Evolutionary conservation across 2,113 vertebrate genomes (phyloP).

Genomic region (Ophiodon elongatus): DNA sequence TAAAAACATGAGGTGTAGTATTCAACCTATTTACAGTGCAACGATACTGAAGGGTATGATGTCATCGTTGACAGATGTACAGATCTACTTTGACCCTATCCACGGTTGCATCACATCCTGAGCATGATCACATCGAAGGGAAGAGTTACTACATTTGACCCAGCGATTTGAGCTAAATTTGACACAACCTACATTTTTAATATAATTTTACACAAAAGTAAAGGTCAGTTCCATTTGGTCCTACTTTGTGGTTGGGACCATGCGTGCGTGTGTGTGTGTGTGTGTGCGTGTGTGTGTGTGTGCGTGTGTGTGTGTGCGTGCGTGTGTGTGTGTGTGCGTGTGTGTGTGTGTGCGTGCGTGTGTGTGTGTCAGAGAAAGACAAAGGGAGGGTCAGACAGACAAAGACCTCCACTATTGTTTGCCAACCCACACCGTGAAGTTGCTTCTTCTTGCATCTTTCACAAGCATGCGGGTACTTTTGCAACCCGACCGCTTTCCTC

Average conservation of each 20-base stretch:
- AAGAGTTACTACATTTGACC: not conserved
- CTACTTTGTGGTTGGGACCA: not conserved
- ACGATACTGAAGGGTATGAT: not conserved
- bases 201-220: not conserved
- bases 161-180: not conserved
- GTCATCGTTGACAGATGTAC: not conserved
- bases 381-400: conserved; percentile 13
- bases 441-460: conserved; percentile 36
- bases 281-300: no score
- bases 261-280: conserved; percentile 6
- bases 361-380: not conserved
- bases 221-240: not conserved
- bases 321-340: not conserved
- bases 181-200: not conserved
- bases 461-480: conserved; percentile 24
- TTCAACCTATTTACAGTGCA: not conserved
- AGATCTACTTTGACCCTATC: not conserved
- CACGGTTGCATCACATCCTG: not conserved
- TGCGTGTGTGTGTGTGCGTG: not conserved
- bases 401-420: conserved; percentile 28
- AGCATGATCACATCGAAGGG: not conserved
- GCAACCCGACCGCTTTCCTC: conserved; percentile 11
- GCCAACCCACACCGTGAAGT: not conserved
- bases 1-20: no score
- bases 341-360: conserved; percentile 13